Evolutionary conservation across 2,888 invertebrate genomes (phyloP), one percentile per base, ranked within the genome.

Genomic region (Leptopterna dolabrata): DNA sequence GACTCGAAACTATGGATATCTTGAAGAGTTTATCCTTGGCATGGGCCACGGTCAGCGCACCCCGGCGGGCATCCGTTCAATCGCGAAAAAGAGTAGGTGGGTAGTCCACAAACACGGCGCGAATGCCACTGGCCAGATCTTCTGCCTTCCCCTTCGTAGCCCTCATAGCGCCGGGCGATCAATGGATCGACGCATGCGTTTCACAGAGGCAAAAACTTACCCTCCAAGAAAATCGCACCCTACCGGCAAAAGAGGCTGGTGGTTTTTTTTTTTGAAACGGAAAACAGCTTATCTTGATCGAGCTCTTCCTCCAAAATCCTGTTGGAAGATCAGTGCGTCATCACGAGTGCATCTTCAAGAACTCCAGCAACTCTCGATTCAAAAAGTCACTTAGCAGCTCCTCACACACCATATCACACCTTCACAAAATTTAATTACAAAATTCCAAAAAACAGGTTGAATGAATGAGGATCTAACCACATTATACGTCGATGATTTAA

Each of bases 1-100:
- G 91, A 90, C 92, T 92, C 90, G 91, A 92, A 89, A 92, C 92
- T 85, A 92, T 91, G 90, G 92, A 92, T 90, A 92, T 91, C 91
- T 93, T 93, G 90, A 93, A 92, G 89, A 93, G 91, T 90, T 91
- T 91, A 89, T 92, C 92, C 90, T 91, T 89, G 81, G 70, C 87
- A 87, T 87, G 43, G 47, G 87, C 87, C 87, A 87, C 85, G 76
- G 85, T 76, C 83, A 70, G 83, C 83, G 83, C 63, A 55, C 83
- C 83, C 70, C 83, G 83, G 83, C 71, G 83, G 83, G 83, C 71
- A 70, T 83, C 36, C 51, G 29, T 43, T 55, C 83, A 47, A 47
- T 1, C 78, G 27, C 27, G 7, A 19, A 43, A 43, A 13, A n/a
- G n/a, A n/a, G n/a, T n/a, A n/a, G n/a, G n/a, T n/a, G 30, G 29